A percentile compares a stretch with the other conserved stretches of the same genome.
These are phyloP conservation scores for Parnassius mnemosyne DNA, from an alignment of 2,888 invertebrate species.

Conservation along the genomic window DNA sequence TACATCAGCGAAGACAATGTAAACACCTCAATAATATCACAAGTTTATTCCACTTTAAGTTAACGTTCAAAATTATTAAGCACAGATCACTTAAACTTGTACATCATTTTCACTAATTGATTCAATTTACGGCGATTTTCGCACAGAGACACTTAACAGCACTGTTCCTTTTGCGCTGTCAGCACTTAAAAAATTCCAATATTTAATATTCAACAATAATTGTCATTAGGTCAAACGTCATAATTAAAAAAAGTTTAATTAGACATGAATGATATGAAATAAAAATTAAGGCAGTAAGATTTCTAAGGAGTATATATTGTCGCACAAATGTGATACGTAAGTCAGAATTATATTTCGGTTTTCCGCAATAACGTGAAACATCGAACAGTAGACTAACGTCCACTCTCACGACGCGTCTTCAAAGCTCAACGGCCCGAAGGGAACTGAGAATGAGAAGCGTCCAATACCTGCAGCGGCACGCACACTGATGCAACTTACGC, in stretches of 20 bases:
- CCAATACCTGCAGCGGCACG: slow-evolving; percentile 74
- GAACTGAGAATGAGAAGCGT: slow-evolving; percentile 66
- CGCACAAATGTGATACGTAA: background rate
- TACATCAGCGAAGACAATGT: background rate
- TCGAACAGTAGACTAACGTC: slow-evolving; percentile 19
- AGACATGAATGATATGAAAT: too few species aligned
- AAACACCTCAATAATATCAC: slow-evolving; percentile 5
- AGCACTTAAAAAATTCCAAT: slow-evolving; percentile 4
- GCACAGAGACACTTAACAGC: slow-evolving; percentile 11
- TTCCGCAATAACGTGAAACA: slow-evolving; percentile 25
- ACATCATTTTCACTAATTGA: slow-evolving; percentile 19
- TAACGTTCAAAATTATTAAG: slow-evolving; percentile 2
- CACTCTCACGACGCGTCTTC: slow-evolving; percentile 35
- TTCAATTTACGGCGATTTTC: slow-evolving; percentile 14
- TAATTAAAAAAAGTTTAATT: background rate
- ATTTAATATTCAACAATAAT: background rate
- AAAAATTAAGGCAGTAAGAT: background rate
- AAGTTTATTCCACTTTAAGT: slow-evolving; percentile 4
- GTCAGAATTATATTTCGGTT: slow-evolving; percentile 8
- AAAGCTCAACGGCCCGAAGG: slow-evolving; percentile 55
- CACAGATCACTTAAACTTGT: slow-evolving; percentile 17
- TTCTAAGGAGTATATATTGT: background rate
- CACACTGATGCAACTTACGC: slow-evolving; percentile 62
- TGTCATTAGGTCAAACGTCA: background rate
- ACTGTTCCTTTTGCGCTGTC: slow-evolving; percentile 7